A percentile compares a stretch with the other conserved stretches of the same genome.
Conservation (phyloP, 2,797 vertebrate genomes). For the Agapornis canus region DNA sequence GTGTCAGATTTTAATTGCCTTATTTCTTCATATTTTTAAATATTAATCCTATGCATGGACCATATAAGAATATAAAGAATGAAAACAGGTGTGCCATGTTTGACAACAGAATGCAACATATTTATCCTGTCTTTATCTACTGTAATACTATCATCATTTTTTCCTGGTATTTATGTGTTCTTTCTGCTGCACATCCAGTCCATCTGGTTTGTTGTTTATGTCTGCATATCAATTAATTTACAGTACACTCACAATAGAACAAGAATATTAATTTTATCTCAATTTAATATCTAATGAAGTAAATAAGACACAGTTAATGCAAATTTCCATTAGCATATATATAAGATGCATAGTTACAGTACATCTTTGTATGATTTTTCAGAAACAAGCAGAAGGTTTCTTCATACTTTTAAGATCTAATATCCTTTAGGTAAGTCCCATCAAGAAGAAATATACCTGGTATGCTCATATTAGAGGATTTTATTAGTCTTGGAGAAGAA, state of each 20-base stretch:
- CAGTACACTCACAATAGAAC: background rate
- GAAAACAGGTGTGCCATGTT: background rate
- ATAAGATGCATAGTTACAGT: background rate
- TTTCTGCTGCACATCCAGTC: background rate
- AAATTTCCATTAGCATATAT: background rate
- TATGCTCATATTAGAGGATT: background rate
- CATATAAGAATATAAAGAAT: background rate
- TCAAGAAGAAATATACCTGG: background rate
- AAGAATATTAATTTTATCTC: background rate
- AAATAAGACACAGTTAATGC: background rate
- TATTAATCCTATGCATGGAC: background rate
- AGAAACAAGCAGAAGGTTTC: background rate
- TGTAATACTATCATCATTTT: background rate
- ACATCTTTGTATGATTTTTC: background rate
- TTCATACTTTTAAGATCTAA: background rate
- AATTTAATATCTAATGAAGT: background rate
- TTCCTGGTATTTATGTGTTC: background rate
- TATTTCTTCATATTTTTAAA: background rate
- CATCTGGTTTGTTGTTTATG: background rate
- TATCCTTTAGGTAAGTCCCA: background rate
- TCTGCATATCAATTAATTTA: background rate
- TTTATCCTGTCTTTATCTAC: background rate
- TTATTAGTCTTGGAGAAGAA: background rate
- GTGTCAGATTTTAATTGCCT: background rate
- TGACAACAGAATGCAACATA: background rate